Evolutionary conservation across 2,888 invertebrate species (phyloP), one percentile per base, ranked within the genome.

Genomic region (Galeopsomyia nigrocyanea): DNA sequence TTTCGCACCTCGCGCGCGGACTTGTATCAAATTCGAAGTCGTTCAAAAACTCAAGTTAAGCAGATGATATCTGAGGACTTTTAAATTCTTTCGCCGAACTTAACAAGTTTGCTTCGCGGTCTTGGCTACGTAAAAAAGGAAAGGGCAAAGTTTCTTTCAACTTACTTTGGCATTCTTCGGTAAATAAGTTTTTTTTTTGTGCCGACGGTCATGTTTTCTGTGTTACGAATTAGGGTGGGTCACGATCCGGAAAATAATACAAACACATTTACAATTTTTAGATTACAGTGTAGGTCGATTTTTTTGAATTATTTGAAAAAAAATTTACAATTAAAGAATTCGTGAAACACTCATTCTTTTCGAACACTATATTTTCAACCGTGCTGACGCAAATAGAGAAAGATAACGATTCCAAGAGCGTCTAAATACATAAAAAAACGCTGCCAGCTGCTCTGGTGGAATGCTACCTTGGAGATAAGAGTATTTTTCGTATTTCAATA

Each of bases 141-240:
- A 53, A 31, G 65, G 39, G 19, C 19, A 65, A 66, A 67, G 67
- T 71, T 71, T 67, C 46, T 67, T 62, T 67, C 67, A 67, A 71
- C 67, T 71, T 63, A 62, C 71, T 71, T 71, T 57, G 55, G 62
- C 71, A 71, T 71, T 71, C 71, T 67, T 71, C 63, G 62, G 62
- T 71, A 71, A 71, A 71, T 60, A 71, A 71, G 67, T 71, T 67
- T 51, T 57, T 71, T 51, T 57, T n/a, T n/a, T n/a, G n/a, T 51
- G 62, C 16, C 67, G 51, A 22, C 51, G 67, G 65, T 61, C 53
- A 61, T 58, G 21, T 60, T 61, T 55, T 61, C 31, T 39, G n/a
- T 26, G 22, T 21, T 47, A 26, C 10, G 26, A 69, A 17, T 69
- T 49, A 47, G 46, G 22, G 56, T 55, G 64, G 64, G 58, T 65